phyloP scores from a whole-genome alignment of 2,888 invertebrate species.

The Empis livida region DNA sequence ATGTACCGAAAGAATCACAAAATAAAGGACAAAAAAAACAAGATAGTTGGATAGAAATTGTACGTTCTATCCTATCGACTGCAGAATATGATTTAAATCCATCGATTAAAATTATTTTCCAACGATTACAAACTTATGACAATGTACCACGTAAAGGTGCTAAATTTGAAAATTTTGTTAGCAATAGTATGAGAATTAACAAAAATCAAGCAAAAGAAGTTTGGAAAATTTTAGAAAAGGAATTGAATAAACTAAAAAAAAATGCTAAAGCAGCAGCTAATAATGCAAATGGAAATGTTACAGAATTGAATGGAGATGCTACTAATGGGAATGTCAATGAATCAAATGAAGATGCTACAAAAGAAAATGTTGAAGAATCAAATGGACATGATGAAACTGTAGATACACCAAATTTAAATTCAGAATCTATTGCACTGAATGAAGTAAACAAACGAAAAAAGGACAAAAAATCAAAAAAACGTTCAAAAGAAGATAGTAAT shows the following conservation, averaged over 20 bases:
- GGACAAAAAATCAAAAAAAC: constrained; percentile 27
- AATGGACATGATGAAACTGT: background rate
- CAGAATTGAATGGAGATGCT: background rate
- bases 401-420: background rate
- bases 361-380: background rate
- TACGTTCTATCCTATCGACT: constrained; percentile 26
- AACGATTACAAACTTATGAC: constrained; percentile 52
- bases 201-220: constrained; percentile 55
- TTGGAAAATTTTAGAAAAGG: constrained; percentile 43
- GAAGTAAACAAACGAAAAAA: constrained; percentile 11
- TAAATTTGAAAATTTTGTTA: constrained; percentile 69
- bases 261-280: background rate
- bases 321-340: background rate
- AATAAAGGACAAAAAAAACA: constrained; percentile 83
- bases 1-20: constrained; percentile 49
- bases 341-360: background rate
- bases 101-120: constrained; percentile 47
- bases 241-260: constrained; percentile 35
- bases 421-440: background rate
- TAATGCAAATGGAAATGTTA: background rate
- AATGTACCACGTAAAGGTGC: constrained; percentile 79
- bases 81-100: constrained; percentile 28
- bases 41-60: constrained; percentile 53
- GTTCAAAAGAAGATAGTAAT: constrained; percentile 29
- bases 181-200: constrained; percentile 46